Percentiles rank a stretch among this genome's conserved stretches.
phyloP scores from a whole-genome alignment of 2,113 vertebrate species.

The Lucifuga dentata region DNA sequence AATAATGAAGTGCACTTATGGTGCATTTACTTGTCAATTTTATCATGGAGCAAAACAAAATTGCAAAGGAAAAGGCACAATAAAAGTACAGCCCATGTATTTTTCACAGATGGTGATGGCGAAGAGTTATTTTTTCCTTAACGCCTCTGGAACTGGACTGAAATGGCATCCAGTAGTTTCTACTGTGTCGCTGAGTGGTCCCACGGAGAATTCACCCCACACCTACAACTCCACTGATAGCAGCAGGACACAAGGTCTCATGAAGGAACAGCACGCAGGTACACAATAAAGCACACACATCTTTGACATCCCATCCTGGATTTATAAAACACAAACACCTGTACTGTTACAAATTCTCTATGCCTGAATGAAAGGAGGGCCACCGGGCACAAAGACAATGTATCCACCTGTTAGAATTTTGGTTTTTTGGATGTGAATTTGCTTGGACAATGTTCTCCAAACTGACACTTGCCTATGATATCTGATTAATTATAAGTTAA shows the following conservation, averaged over 20 bases:
- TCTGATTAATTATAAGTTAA: too few species aligned
- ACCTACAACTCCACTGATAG: conserved; percentile 45
- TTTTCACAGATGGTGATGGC: conserved; percentile 46
- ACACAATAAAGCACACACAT: not conserved
- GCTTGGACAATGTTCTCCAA: too few species aligned
- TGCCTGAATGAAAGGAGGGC: not conserved
- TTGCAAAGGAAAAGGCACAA: conserved; percentile 13
- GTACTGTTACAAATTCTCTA: not conserved
- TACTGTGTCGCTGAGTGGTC: conserved; percentile 40
- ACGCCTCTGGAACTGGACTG: conserved; percentile 59
- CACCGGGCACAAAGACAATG: not conserved
- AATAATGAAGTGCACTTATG: conserved; percentile 9
- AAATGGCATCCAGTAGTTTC: conserved; percentile 68
- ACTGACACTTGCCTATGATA: too few species aligned
- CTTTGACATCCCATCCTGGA: not conserved
- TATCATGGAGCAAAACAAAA: conserved; percentile 5
- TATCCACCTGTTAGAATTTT: not conserved
- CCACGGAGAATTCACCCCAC: conserved; percentile 45
- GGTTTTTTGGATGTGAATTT: not conserved
- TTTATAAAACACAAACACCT: conserved; percentile 9
- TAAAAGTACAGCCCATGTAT: conserved; percentile 40
- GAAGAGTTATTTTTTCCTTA: conserved; percentile 42
- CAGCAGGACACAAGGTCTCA: conserved; percentile 18
- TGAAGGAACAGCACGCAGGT: conserved; percentile 12
- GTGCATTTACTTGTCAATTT: not conserved